Evolutionary conservation across 2,797 vertebrate genomes (phyloP), one percentile per base, ranked within the genome.

Genomic region (Champsocephalus gunnari): DNA sequence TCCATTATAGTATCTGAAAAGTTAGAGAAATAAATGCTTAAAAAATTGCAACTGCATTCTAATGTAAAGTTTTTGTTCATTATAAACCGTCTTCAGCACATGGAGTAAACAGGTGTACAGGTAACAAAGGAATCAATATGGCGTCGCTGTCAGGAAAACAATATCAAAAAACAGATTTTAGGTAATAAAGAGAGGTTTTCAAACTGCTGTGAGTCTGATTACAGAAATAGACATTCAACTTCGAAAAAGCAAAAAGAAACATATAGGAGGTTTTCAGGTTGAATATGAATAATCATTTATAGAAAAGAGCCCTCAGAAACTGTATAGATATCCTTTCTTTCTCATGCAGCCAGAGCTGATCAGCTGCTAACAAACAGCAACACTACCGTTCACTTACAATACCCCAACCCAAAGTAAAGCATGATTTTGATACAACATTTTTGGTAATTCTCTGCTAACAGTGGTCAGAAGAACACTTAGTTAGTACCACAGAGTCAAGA

Each of bases 1-100:
- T 94, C 76, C 68, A 94, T 88, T 91, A 92, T 89, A 91, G 92
- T 94, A 95, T 93, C 85, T 87, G 90, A 92, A 96, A 96, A 94
- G 90, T 89, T 74, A 95, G 89, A 78, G 78, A 88, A 84, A 73
- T 86, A 82, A 88, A 82, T 60, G 80, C 78, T 83, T 87, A 84
- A 91, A 90, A 86, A 77, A 83, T 38, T 88, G 88, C 90, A 82
- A 89, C 89, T 87, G 92, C 89, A 89, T 90, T 80, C 87, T 86
- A 89, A 89, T 90, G 75, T 90, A 90, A 81, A 82, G 73, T 73
- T 75, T 74, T 57, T 54, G 57, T 85, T 90, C 70, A 51, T 87
- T 84, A 75, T 54, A 87, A 80, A 84, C 63, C 57, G 63, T 86
- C 83, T 75, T 78, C 67, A 83, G 71, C 84, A 81, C 72, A 79